A percentile compares a stretch with the other conserved stretches of the same genome.
These are phyloP conservation scores for Phragmatobia fuliginosa DNA, from an alignment of 2,888 invertebrate species.

Conservation along the genomic window DNA sequence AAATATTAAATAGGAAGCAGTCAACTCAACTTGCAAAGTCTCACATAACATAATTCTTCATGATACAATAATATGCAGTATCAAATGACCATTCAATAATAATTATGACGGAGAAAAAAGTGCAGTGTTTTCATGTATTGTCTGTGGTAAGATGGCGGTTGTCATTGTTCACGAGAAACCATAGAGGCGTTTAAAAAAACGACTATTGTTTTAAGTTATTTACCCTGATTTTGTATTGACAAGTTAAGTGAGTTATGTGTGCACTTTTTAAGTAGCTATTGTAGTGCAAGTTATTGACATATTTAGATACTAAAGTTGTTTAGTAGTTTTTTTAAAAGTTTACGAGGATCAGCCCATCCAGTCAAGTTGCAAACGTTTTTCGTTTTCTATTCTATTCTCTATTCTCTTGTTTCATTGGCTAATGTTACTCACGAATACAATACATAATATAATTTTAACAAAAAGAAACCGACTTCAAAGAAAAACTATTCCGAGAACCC, in stretches of 20 bases:
- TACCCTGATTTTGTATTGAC: slow-evolving; percentile 14
- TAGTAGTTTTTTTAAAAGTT: no score
- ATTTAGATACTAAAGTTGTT: no score
- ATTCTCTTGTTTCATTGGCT: no score
- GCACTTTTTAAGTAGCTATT: slow-evolving; percentile 9
- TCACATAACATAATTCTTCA: background rate
- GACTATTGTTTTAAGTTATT: slow-evolving; percentile 16
- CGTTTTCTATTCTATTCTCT: no score
- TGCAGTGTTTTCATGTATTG: slow-evolving; percentile 27
- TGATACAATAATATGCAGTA: slow-evolving; percentile 4
- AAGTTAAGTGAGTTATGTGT: slow-evolving; percentile 6
- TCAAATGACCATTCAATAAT: slow-evolving; percentile 32
- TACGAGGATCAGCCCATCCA: no score
- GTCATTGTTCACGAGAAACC: slow-evolving; percentile 22
- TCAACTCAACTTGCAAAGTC: background rate
- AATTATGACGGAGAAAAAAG: slow-evolving; percentile 20
- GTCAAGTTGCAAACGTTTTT: no score
- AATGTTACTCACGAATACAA: no score
- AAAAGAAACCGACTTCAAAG: no score
- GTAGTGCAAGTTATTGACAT: slow-evolving; percentile 4
- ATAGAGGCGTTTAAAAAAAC: slow-evolving; percentile 13
- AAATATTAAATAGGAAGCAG: background rate
- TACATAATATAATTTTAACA: no score
- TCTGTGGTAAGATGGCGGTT: slow-evolving; percentile 22
- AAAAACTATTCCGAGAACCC: no score